Base-by-base conservation (phyloP, 2,888 invertebrate genomes). In the Hemithea aestivaria region DNA sequence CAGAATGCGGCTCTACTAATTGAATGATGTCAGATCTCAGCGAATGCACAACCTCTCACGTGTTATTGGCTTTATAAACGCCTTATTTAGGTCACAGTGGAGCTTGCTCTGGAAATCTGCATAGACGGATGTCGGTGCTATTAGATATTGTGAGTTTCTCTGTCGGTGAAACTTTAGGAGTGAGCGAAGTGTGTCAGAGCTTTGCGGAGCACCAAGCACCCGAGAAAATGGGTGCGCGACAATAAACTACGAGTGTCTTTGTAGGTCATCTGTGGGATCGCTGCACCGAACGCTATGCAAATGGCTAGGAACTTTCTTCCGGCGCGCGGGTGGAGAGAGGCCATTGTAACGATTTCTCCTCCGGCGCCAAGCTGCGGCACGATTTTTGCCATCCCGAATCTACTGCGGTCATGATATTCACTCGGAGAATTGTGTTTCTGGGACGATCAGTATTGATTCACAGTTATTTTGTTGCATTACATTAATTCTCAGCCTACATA, bases 21-120 rank as follows among this genome's bases (percentile, higher is more conserved):
- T 51, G 46, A 42, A 59, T 58, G 25, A 56, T 38, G 48, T 51
- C 48, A 54, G 46, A 52, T 51, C 49, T 34, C 31, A 6, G 38
- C 33, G 16, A 66, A 67, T 64, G 61, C 67, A 62, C 26, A 27
- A 46, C 51, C 63, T 72, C 66, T 74, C 67, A 67, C 54, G 56
- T 61, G 64, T 62, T 62, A 58, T 66, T 72, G 55, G 66, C 68
- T 71, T 72, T 73, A 71, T 77, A 66, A 58, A 53, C 62, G 57
- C 62, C 64, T 50, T 76, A 82, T 82, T 81, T 82, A 77, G 83
- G 79, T 78, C 78, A 72, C 56, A 60, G 66, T 73, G 73, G 71
- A 79, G 74, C 69, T 76, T 71, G 81, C 76, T 83, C 82, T 82
- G 82, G 80, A 81, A 84, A 84, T 84, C 82, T 83, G 82, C 84